Base-by-base conservation (phyloP, 2,797 vertebrate genomes). In the Hemitrygon akajei region DNA sequence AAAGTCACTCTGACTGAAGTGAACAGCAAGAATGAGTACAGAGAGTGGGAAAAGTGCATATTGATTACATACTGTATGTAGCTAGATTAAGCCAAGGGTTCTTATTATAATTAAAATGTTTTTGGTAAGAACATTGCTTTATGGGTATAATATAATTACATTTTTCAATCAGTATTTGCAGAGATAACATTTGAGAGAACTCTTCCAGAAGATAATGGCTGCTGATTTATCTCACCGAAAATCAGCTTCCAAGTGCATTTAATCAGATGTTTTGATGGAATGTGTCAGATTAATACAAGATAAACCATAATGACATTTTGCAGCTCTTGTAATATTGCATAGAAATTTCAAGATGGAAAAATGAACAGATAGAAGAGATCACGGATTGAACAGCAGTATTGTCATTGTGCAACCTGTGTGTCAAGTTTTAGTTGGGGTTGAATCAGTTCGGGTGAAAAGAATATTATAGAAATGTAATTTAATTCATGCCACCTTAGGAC, bases 251-350 rank as follows among this genome's bases (percentile, higher is more conserved):
- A 80, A 20, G 79, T 79, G 34, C n/a, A 79, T 37, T 79, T 37
- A 79, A 79, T 79, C n/a, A 79, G 77, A 34, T 79, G n/a, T 40
- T 80, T 80, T 16, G 79, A 80, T 80, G 79, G 79, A 22, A 80
- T 18, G 18, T 22, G 79, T 80, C 37, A 22, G 18, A 80, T 40
- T 40, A 80, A 80, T 80, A 40, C 16, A 80, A 40, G 16, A 20
- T 40, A 75, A 75, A 22, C 18, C 25, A 27, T 25, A 80, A 80
- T 80, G 37, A 40, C 34, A 40, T 80, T 37, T 79, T 80, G 6
- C 16, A 22, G 34, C 79, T 80, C 40, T 80, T 37, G 4, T 40
- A 30, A 18, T 22, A 80, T 80, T 40, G 40, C 16, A 22, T 40
- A 80, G 79, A 80, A 40, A 80, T 40, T 22, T 80, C 34, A 80